Conservation (phyloP, 1,140 invertebrate species). For the Dendrolimus punctatus region DNA sequence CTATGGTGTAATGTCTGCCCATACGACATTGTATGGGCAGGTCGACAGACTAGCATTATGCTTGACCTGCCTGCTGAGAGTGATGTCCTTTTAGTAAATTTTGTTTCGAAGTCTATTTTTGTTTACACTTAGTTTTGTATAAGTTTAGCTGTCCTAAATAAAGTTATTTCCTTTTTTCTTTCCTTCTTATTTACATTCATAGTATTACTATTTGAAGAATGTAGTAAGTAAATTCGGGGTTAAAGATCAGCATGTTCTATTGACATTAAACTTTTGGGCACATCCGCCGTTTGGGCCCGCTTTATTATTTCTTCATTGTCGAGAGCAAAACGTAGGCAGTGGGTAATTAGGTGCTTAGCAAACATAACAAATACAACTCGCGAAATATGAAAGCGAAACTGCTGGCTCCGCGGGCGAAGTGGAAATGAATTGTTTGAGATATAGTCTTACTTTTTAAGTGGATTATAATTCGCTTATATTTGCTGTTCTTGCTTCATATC, state of each 20-base stretch:
- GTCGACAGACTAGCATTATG: too few relatives aligned
- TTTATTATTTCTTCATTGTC: slow-evolving; percentile 23
- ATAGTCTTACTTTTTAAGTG: background rate
- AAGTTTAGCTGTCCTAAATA: too few relatives aligned
- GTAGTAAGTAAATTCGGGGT: background rate
- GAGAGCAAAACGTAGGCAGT: slow-evolving; percentile 21
- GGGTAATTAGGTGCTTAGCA: slow-evolving; percentile 30
- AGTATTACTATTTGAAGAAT: too few relatives aligned
- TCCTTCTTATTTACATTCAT: too few relatives aligned
- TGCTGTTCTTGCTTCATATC: background rate
- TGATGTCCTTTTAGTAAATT: too few relatives aligned
- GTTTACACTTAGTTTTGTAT: too few relatives aligned
- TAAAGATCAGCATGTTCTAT: slow-evolving; percentile 8
- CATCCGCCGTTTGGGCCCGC: slow-evolving; percentile 20
- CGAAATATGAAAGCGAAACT: slow-evolving; percentile 20
- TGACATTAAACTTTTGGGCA: slow-evolving; percentile 23
- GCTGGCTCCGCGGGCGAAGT: slow-evolving; percentile 7
- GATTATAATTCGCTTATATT: background rate
- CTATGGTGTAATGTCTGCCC: too few relatives aligned
- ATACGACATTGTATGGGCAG: too few relatives aligned
- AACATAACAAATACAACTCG: slow-evolving; percentile 22
- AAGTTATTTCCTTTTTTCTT: too few relatives aligned
- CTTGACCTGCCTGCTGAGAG: too few relatives aligned
- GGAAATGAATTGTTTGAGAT: slow-evolving; percentile 14
- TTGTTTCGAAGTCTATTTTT: too few relatives aligned